phyloP scores from a whole-genome alignment of 2,797 vertebrate species.

The Pseudochirops cupreus region DNA sequence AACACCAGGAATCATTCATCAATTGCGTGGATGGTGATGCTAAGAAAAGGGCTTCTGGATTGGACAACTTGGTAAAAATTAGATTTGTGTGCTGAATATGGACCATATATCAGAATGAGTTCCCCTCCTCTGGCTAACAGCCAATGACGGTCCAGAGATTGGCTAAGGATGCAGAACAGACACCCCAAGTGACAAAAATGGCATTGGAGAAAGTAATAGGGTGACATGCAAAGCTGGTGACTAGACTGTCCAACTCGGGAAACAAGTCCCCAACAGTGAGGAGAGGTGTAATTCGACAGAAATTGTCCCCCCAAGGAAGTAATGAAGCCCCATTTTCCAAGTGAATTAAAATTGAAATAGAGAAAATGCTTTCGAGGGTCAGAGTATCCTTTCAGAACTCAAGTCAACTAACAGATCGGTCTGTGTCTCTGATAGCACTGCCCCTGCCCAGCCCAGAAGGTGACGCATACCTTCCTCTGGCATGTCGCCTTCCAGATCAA shows the following conservation, averaged over 20 bases:
- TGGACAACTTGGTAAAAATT: not conserved
- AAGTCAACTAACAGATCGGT: constrained; percentile 6
- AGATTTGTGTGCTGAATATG: not conserved
- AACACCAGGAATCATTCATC: not conserved
- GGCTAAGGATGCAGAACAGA: not conserved
- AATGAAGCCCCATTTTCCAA: not conserved
- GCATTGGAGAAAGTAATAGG: too few species aligned
- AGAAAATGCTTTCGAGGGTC: not conserved
- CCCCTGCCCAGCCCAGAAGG: constrained; percentile 27
- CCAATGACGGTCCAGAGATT: not conserved
- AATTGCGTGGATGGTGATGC: not conserved
- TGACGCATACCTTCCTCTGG: constrained; percentile 58
- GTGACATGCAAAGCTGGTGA: not conserved
- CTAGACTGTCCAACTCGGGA: not conserved
- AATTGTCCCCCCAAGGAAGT: not conserved
- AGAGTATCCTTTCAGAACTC: not conserved
- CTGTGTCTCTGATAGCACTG: constrained; percentile 36
- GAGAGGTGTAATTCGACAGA: not conserved
- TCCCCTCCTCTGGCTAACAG: not conserved
- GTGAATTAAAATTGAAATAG: constrained; percentile 1
- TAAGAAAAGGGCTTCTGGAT: not conserved
- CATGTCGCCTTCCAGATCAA: constrained; percentile 17
- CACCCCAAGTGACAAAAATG: not conserved
- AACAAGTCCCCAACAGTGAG: not conserved
- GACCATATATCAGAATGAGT: not conserved